A percentile compares a stretch with the other conserved stretches of the same genome.
Conservation (phyloP, 2,797 vertebrate genomes). For the Cossypha heuglini region DNA sequence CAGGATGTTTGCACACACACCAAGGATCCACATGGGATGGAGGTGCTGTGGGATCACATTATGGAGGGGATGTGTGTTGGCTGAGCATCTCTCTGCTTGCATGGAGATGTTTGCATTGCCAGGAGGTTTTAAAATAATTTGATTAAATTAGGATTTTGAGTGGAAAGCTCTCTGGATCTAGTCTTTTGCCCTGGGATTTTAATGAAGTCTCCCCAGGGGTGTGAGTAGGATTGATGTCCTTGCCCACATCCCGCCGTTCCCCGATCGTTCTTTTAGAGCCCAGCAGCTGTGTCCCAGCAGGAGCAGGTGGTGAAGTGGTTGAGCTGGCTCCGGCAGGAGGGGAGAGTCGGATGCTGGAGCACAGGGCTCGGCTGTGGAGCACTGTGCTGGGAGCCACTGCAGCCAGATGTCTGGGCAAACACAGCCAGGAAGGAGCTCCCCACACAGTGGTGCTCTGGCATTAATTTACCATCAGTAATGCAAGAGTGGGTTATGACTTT, state of each 20-base stretch:
- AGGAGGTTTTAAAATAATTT: constrained; percentile 1
- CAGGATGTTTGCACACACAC: rapidly evolving
- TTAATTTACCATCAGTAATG: constrained; percentile 41
- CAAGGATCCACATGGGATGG: rapidly evolving
- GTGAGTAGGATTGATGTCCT: constrained; percentile 52
- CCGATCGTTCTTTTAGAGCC: not conserved
- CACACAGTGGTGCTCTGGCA: constrained; percentile 49
- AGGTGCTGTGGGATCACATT: rapidly evolving
- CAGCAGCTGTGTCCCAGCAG: constrained; percentile 61
- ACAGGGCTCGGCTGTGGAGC: not conserved
- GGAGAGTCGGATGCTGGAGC: not conserved
- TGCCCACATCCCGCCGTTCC: not conserved
- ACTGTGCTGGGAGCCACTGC: not conserved
- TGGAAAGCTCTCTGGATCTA: not conserved
- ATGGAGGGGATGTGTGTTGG: not conserved
- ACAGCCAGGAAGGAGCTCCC: constrained; percentile 10
- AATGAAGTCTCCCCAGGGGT: constrained; percentile 42
- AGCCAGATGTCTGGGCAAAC: constrained; percentile 50
- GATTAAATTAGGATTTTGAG: constrained; percentile 30
- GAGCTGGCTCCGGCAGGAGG: not conserved
- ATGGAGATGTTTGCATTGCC: not conserved
- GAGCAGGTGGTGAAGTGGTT: constrained; percentile 54
- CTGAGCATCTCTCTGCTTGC: not conserved
- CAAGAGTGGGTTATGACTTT: constrained; percentile 33
- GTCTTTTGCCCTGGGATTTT: constrained; percentile 30